Conservation (phyloP, 2,797 vertebrate genomes). For the Tamandua tetradactyla region DNA sequence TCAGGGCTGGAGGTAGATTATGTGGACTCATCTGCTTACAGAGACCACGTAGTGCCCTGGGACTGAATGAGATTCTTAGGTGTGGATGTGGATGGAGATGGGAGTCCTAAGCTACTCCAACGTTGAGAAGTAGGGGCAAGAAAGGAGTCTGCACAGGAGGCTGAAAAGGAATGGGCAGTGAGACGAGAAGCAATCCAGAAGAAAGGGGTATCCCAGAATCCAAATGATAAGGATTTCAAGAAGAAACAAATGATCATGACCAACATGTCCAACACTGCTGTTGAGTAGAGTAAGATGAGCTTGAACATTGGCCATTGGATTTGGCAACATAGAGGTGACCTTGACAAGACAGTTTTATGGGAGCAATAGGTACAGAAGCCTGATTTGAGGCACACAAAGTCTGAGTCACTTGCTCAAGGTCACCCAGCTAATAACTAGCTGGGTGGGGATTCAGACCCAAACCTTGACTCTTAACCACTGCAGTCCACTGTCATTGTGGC, state of each 20-base stretch:
- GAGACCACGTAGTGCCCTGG: neutral
- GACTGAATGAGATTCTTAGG: neutral
- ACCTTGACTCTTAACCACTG: neutral
- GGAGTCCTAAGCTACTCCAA: neutral
- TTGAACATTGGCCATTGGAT: neutral
- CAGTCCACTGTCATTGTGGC: rapidly evolving
- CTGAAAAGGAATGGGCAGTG: neutral
- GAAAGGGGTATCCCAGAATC: neutral
- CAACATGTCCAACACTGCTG: neutral
- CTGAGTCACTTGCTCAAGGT: neutral
- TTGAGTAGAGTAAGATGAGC: neutral
- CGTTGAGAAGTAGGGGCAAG: neutral
- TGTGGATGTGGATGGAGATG: neutral
- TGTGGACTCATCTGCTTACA: neutral
- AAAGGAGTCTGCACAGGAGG: neutral
- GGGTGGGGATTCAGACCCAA: neutral
- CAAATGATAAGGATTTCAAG: neutral
- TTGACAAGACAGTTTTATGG: neutral
- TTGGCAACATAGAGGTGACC: neutral
- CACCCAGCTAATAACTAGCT: neutral
- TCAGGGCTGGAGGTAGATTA: neutral
- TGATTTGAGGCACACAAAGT: neutral
- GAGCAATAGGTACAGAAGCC: neutral
- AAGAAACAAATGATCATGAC: neutral
- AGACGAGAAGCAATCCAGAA: neutral